Evolutionary conservation across 1,140 invertebrate genomes (phyloP).

Genomic region (Drosophila pectinifera): DNA sequence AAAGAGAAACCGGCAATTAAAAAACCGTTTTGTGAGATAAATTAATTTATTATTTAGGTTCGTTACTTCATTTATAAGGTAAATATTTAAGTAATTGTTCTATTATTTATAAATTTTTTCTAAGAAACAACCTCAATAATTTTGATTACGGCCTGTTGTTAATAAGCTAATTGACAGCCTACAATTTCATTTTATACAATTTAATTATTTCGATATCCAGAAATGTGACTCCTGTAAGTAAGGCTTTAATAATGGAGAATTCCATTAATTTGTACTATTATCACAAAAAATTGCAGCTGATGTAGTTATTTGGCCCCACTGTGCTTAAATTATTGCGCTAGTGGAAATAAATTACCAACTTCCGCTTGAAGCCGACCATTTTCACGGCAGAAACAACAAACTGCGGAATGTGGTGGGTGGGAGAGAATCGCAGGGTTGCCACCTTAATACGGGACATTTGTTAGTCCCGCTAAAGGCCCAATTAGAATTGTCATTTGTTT

Average conservation of each 20-base stretch:
- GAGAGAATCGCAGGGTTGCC: constrained; percentile 45
- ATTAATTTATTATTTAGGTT: too few relatives aligned
- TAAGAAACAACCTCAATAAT: too few relatives aligned
- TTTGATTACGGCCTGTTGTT: too few relatives aligned
- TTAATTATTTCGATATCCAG: too few relatives aligned
- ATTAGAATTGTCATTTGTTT: constrained; percentile 63
- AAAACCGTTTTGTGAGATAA: too few relatives aligned
- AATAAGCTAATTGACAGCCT: too few relatives aligned
- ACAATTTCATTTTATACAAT: too few relatives aligned
- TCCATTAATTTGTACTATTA: background rate
- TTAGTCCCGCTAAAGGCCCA: constrained; percentile 50
- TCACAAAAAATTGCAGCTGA: background rate
- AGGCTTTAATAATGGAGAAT: background rate
- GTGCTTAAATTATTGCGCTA: constrained; percentile 52
- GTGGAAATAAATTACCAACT: constrained; percentile 68
- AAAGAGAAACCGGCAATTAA: too few relatives aligned
- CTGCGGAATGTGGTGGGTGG: constrained; percentile 29
- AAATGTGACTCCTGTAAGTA: too few relatives aligned
- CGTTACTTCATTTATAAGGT: background rate
- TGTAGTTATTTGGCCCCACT: constrained; percentile 26
- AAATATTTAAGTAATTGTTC: too few relatives aligned
- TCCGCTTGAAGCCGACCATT: constrained; percentile 60
- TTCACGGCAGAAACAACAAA: constrained; percentile 33
- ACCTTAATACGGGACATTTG: constrained; percentile 52
- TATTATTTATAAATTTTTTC: too few relatives aligned